Conservation (phyloP, 2,888 invertebrate species). For the Lycia hirtaria region DNA sequence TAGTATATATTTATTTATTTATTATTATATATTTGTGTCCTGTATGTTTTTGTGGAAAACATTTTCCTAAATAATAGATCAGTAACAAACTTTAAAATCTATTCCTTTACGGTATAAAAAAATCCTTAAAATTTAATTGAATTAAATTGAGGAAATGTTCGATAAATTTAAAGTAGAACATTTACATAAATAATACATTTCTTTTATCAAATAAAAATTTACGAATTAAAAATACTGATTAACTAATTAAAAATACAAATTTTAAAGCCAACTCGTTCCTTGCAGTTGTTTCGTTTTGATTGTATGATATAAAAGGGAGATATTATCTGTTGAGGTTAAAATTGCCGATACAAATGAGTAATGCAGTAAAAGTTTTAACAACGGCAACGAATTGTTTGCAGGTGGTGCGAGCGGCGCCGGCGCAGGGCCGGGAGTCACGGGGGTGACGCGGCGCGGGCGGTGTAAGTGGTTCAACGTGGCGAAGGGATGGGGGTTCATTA, state of each 20-base stretch:
- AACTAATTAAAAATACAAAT: neutral
- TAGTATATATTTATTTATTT: too few relatives aligned
- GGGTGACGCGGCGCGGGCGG: slow-evolving; percentile 89
- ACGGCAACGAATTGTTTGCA: slow-evolving; percentile 56
- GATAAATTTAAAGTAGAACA: too few relatives aligned
- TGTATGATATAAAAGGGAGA: neutral
- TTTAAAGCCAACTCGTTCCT: neutral
- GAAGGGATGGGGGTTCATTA: slow-evolving; percentile 97
- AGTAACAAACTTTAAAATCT: too few relatives aligned
- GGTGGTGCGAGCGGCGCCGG: slow-evolving; percentile 69
- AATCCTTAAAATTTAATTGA: too few relatives aligned
- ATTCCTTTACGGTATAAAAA: too few relatives aligned
- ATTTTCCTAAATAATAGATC: too few relatives aligned
- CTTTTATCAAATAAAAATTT: too few relatives aligned
- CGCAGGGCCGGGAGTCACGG: slow-evolving; percentile 71
- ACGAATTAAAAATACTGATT: neutral
- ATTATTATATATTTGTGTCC: too few relatives aligned
- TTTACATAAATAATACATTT: too few relatives aligned
- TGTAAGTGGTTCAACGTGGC: slow-evolving; percentile 99
- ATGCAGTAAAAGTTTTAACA: slow-evolving; percentile 30
- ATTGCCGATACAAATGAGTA: slow-evolving; percentile 10
- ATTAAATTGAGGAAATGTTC: too few relatives aligned
- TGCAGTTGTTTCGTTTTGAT: neutral
- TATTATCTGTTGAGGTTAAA: slow-evolving; percentile 6
- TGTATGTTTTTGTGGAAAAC: too few relatives aligned